phyloP scores from a whole-genome alignment of 2,888 invertebrate genomes.

The Tipula helvola region DNA sequence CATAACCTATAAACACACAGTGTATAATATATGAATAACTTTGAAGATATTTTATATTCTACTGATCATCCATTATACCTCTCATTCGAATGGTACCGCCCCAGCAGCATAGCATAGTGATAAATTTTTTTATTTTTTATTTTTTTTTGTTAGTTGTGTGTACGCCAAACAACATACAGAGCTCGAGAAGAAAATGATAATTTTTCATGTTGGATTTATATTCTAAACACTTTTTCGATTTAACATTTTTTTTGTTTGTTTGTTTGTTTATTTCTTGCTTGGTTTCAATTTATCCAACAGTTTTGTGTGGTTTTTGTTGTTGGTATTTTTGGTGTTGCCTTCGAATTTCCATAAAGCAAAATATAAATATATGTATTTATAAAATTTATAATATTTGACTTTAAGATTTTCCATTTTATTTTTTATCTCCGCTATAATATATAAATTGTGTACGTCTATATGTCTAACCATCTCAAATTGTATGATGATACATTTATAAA shows the following conservation, averaged over 20 bases:
- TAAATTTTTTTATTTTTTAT: not conserved
- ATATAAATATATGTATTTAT: not conserved
- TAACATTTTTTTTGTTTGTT: not conserved
- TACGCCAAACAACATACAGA: not conserved
- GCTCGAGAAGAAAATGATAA: not conserved
- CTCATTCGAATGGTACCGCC: not conserved
- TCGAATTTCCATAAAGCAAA: not conserved
- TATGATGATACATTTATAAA: not conserved
- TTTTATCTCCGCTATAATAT: not conserved
- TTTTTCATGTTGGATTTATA: constrained; percentile 4
- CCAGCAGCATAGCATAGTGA: not conserved
- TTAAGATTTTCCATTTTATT: not conserved
- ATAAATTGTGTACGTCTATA: not conserved
- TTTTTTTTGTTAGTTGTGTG: not conserved
- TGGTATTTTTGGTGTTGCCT: not conserved
- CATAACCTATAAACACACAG: not conserved
- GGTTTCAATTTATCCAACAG: not conserved
- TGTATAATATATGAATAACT: not conserved
- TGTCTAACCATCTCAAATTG: not conserved
- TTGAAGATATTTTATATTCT: not conserved
- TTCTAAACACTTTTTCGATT: not conserved
- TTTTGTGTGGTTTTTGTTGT: not conserved
- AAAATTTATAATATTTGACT: not conserved
- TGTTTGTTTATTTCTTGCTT: not conserved
- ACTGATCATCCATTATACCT: not conserved